A percentile compares a stretch with the other conserved stretches of the same genome.
These are phyloP conservation scores for Pherbina coryleti DNA, from an alignment of 2,888 invertebrate genomes.

Conservation along the genomic window DNA sequence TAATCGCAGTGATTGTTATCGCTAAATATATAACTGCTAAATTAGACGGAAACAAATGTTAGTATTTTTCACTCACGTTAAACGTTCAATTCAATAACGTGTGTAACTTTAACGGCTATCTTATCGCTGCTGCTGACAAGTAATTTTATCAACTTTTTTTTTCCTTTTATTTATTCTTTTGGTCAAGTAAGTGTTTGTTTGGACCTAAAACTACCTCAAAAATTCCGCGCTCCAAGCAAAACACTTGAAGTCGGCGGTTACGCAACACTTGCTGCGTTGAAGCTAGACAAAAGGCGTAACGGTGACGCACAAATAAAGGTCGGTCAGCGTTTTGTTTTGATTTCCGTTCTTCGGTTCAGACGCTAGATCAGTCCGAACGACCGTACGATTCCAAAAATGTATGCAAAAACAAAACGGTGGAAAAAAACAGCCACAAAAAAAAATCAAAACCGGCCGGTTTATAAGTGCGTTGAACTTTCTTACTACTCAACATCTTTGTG, in stretches of 20 bases:
- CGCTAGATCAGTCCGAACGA: too few relatives aligned
- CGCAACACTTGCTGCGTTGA: neutral
- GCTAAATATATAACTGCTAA: neutral
- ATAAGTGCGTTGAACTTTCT: neutral
- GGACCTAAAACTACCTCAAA: neutral
- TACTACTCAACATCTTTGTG: neutral
- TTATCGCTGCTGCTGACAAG: neutral
- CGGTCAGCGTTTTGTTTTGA: neutral
- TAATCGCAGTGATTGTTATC: too few relatives aligned
- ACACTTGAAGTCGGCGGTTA: neutral
- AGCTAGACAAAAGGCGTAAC: neutral
- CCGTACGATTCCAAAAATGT: too few relatives aligned
- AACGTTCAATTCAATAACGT: neutral
- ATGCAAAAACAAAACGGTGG: too few relatives aligned
- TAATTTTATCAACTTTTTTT: neutral
- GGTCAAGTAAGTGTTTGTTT: constrained; percentile 6
- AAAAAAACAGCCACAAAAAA: too few relatives aligned
- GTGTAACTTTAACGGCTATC: neutral
- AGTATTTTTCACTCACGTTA: neutral
- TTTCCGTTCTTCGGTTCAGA: neutral
- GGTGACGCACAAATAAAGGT: neutral
- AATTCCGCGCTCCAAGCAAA: neutral
- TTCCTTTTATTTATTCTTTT: neutral
- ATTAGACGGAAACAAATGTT: neutral
- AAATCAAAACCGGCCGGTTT: neutral